phyloP scores from a whole-genome alignment of 1,140 invertebrate species.

The Bombus fervidus region DNA sequence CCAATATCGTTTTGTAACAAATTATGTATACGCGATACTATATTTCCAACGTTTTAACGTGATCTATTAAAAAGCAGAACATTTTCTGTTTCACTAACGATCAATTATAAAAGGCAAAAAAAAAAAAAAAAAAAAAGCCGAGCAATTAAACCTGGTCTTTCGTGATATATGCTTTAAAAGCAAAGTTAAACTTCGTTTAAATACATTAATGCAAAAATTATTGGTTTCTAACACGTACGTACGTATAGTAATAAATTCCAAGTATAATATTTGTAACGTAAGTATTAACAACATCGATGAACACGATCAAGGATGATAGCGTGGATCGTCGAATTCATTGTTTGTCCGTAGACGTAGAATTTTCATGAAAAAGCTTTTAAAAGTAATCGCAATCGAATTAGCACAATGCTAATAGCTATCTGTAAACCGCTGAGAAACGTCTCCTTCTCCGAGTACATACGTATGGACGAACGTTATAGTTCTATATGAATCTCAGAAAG shows the following conservation, averaged over 20 bases:
- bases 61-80: neutral
- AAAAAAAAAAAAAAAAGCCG: too few relatives aligned
- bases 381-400: neutral
- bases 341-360: neutral
- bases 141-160: neutral
- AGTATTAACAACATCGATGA: too few relatives aligned
- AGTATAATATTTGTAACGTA: too few relatives aligned
- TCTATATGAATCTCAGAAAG: slow-evolving; percentile 68
- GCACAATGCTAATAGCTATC: neutral
- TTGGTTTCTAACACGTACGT: neutral
- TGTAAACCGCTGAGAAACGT: neutral
- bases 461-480: slow-evolving; percentile 49
- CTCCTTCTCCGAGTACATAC: neutral
- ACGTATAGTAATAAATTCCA: neutral
- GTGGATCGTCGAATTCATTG: too few relatives aligned
- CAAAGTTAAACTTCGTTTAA: neutral
- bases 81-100: neutral
- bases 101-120: neutral
- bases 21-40: slow-evolving; percentile 2
- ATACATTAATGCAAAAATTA: neutral
- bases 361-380: neutral
- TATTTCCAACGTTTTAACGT: neutral
- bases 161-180: neutral
- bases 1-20: slow-evolving; percentile 9
- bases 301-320: too few relatives aligned